A percentile compares a stretch with the other conserved stretches of the same genome.
These are phyloP conservation scores for Agonum fuliginosum DNA, from an alignment of 2,888 invertebrate species.

Conservation along the genomic window DNA sequence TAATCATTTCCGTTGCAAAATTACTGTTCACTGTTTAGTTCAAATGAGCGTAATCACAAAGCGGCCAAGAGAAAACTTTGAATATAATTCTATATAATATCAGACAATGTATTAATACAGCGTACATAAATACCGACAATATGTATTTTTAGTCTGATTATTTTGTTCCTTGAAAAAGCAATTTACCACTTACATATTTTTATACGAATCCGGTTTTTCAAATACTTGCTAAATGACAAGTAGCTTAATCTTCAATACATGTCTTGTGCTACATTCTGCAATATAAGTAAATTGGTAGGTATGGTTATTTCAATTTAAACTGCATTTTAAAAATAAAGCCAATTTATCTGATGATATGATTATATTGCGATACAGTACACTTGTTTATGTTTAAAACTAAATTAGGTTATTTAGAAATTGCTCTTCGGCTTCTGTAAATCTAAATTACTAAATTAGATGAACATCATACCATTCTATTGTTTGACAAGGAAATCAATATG, in stretches of 20 bases:
- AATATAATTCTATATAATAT: conserved; percentile 21
- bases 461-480: background rate
- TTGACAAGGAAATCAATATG: background rate
- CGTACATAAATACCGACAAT: conserved; percentile 22
- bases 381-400: background rate
- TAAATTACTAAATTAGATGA: background rate
- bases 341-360: conserved; percentile 2
- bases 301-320: conserved; percentile 23
- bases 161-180: conserved; percentile 35
- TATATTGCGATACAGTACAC: background rate
- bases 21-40: conserved; percentile 29
- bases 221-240: conserved; percentile 42
- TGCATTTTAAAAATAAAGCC: conserved; percentile 2
- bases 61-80: background rate
- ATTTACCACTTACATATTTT: conserved; percentile 33
- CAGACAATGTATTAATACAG: conserved; percentile 9
- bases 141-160: conserved; percentile 6
- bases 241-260: conserved; percentile 12
- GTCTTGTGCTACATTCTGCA: background rate
- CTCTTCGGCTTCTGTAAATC: background rate
- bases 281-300: conserved; percentile 31
- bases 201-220: conserved; percentile 30
- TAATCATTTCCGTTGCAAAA: conserved; percentile 34
- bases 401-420: background rate
- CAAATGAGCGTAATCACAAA: conserved; percentile 14